Base-by-base conservation (phyloP, 2,113 vertebrate species). In the Alouatta palliata region DNA sequence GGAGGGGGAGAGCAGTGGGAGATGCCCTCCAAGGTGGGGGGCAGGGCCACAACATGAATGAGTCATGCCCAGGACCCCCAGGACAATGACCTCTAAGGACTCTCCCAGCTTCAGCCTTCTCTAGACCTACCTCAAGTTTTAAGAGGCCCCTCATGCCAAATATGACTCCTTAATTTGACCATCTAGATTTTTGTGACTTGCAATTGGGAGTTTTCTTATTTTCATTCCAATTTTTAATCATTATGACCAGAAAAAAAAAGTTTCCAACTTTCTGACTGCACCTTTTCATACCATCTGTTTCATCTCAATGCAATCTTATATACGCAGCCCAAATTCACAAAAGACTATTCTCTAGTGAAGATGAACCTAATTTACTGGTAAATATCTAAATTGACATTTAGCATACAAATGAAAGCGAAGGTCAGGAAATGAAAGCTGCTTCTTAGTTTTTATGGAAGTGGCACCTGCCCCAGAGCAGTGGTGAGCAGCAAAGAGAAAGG, bases 291-390 rank as follows among this genome's bases (percentile, higher is more conserved):
- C 25, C 52, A 27, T 64, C 5, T n/a, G 35, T 95, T 95, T 96
- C 32, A 66, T 85, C 52, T 66, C 68, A 61, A 32, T 76, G 52
- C 30, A 96, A 37, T 73, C 47, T 90, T 88, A 45, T 11, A 64
- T 30, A n/a, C 2, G 40, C 7, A 71, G 73, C 61, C 77, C 61
- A 75, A 64, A 5, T 71, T 64, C 83, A 37, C 89, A 83, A 79
- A 91, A 73, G 79, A 93, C 70, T 81, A 94, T 76, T 95, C 64
- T 75, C 3, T 3, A 73, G 16, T 49, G 47, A 96, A 85, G 87
- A 92, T 54, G 30, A 87, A 83, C 32, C 43, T 77, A 95, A 80
- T 89, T 90, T 95, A 32, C 88, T 89, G 35, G 30, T 79, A 93
- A 94, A 66, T 87, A 70, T 49, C 85, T 87, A 87, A 82, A 47